These are phyloP conservation scores for Clavelina lepadiformis DNA, from an alignment of 23 tunicate genomes.

Conservation along the genomic window DNA sequence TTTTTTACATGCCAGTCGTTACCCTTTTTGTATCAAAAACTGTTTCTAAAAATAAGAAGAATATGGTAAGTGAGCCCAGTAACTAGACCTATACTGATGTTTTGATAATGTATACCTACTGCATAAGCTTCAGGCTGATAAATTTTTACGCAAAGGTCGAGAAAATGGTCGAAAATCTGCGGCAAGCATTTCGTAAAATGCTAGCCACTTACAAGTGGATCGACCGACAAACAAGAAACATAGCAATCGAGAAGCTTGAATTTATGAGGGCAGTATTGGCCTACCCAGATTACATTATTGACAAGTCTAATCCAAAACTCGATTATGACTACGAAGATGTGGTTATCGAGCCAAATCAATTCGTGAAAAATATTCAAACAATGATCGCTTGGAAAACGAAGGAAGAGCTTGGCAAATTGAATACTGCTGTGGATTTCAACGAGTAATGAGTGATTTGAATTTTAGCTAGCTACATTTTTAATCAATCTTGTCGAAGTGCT, in stretches of 20 bases:
- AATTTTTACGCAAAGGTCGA: no score
- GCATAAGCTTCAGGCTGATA: no score
- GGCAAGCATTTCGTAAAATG: conserved; percentile 44
- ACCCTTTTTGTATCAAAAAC: conserved; percentile 58
- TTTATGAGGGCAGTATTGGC: conserved; percentile 59
- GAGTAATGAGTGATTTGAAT: no score
- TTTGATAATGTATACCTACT: not conserved
- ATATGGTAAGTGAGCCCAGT: conserved; percentile 43
- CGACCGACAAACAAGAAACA: conserved; percentile 61
- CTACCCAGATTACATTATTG: conserved; percentile 84
- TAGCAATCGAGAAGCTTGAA: conserved; percentile 55
- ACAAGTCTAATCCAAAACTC: conserved; percentile 38
- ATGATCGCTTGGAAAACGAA: conserved; percentile 3
- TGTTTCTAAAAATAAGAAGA: conserved; percentile 70
- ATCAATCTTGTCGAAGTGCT: no score
- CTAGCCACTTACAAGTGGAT: conserved; percentile 83
- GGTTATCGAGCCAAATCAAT: conserved; percentile 9
- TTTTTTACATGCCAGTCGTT: conserved; percentile 80
- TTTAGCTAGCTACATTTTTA: no score
- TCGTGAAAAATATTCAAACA: conserved; percentile 30
- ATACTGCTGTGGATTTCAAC: conserved; percentile 48
- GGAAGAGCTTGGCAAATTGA: conserved; percentile 17
- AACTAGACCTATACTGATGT: no score
- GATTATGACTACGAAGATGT: conserved; percentile 57
- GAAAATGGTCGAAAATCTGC: conserved; percentile 76